These are phyloP conservation scores for Caenorhabditis auriculariae DNA, from an alignment of 2,888 invertebrate genomes.

Conservation along the genomic window DNA sequence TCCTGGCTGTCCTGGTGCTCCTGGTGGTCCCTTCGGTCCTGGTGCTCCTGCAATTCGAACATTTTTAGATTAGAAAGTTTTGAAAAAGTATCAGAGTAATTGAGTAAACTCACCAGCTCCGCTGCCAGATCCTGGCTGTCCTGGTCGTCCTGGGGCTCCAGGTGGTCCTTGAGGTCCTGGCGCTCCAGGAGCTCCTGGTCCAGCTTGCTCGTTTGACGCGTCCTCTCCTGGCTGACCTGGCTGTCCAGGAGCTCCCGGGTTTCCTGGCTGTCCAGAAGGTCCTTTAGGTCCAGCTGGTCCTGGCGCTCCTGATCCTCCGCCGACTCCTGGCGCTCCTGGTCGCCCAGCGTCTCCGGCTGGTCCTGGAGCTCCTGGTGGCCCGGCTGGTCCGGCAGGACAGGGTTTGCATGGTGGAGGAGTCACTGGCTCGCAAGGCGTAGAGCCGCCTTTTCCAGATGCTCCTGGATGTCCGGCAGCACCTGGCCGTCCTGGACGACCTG, in stretches of 20 bases:
- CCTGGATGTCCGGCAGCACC: slow-evolving; percentile 48
- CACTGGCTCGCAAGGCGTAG: slow-evolving; percentile 33
- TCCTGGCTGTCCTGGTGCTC: slow-evolving; percentile 30
- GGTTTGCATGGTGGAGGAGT: slow-evolving; percentile 43
- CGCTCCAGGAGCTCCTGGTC: slow-evolving; percentile 44
- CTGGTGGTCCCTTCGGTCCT: slow-evolving; percentile 19
- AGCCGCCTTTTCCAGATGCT: slow-evolving; percentile 35
- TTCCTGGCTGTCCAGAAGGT: slow-evolving; percentile 31
- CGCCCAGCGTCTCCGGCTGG: slow-evolving; percentile 40
- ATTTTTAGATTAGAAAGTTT: too few species aligned
- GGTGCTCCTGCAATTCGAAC: too few species aligned
- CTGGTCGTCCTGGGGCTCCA: slow-evolving; percentile 30
- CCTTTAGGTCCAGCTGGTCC: slow-evolving; percentile 39
- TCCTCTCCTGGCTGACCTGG: slow-evolving; percentile 47
- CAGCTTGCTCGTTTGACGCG: slow-evolving; percentile 15
- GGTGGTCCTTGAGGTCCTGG: slow-evolving; percentile 37
- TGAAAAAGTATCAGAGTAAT: too few species aligned
- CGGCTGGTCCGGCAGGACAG: slow-evolving; percentile 46
- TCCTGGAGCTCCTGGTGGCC: slow-evolving; percentile 45
- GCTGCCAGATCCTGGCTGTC: slow-evolving; percentile 37
- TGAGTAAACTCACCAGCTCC: too few species aligned
- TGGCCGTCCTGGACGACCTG: slow-evolving; percentile 36
- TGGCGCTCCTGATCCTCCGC: slow-evolving; percentile 29
- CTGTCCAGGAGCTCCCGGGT: slow-evolving; percentile 35
- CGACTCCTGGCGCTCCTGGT: slow-evolving; percentile 43